phyloP scores from a whole-genome alignment of 2,797 vertebrate genomes.

The Avahi laniger region DNA sequence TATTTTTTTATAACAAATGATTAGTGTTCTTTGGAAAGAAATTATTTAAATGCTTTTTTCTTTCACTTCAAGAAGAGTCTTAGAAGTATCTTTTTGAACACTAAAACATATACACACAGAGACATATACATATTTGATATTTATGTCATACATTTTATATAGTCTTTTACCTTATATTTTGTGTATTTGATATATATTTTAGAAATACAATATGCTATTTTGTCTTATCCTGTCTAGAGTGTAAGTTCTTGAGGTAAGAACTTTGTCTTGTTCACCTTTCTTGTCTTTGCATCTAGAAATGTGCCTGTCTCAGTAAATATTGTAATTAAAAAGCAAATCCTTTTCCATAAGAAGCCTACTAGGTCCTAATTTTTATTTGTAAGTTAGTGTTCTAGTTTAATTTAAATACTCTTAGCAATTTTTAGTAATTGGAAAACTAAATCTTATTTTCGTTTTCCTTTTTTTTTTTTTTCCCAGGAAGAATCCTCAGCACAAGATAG shows the following conservation, averaged over 20 bases:
- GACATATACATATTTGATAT: neutral
- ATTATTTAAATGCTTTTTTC: neutral
- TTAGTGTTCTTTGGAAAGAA: neutral
- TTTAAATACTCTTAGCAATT: neutral
- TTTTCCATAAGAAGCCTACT: neutral
- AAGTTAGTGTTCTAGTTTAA: neutral
- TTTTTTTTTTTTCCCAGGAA: conserved; percentile 81
- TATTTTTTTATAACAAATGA: neutral
- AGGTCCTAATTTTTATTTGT: neutral
- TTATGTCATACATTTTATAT: neutral
- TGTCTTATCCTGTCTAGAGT: neutral
- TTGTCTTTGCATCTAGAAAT: neutral
- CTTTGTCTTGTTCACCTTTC: neutral
- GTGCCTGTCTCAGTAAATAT: neutral
- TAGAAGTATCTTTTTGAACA: neutral
- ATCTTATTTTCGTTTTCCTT: conserved; percentile 23
- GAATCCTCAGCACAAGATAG: conserved; percentile 86
- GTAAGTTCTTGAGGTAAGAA: neutral
- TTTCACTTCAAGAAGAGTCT: neutral
- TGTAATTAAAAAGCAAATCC: neutral
- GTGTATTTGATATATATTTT: neutral
- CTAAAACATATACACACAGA: neutral
- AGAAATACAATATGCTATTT: neutral
- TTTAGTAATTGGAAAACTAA: neutral
- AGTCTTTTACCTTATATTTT: neutral